phyloP scores from a whole-genome alignment of 2,888 invertebrate genomes.

The Encarsia formosa region DNA sequence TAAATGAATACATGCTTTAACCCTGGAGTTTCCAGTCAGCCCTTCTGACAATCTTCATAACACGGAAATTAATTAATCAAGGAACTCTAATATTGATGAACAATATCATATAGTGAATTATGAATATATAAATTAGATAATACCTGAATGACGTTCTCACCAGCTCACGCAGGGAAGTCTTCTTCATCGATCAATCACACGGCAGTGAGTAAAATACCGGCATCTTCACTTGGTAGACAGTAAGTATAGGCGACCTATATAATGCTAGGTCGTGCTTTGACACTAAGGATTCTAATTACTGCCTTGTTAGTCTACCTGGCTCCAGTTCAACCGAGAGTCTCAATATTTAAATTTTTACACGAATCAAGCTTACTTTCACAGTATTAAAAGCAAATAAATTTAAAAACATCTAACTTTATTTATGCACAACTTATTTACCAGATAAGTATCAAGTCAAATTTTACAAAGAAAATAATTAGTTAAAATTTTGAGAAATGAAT shows the following conservation, averaged over 20 bases:
- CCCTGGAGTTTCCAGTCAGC: slow-evolving; percentile 24
- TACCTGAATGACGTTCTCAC: slow-evolving; percentile 56
- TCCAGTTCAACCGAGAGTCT: slow-evolving; percentile 25
- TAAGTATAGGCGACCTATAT: slow-evolving; percentile 52
- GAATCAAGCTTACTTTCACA: slow-evolving; percentile 8
- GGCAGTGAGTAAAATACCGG: slow-evolving; percentile 51
- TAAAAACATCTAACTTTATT: no score
- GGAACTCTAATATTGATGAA: slow-evolving; percentile 44
- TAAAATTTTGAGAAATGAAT: no score
- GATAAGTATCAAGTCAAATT: no score
- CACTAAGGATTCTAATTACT: slow-evolving; percentile 47
- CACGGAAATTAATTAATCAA: slow-evolving; percentile 40
- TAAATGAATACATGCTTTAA: slow-evolving; percentile 24
- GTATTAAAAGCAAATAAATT: neutral
- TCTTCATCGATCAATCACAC: slow-evolving; percentile 52
- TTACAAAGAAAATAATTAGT: no score
- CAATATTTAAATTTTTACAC: slow-evolving; percentile 16
- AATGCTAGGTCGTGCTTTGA: slow-evolving; percentile 50
- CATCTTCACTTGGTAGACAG: slow-evolving; percentile 52
- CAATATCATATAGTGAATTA: slow-evolving; percentile 51
- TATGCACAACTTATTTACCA: no score
- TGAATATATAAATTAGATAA: slow-evolving; percentile 59
- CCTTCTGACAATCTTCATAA: slow-evolving; percentile 24
- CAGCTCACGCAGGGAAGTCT: slow-evolving; percentile 50
- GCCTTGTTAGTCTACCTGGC: slow-evolving; percentile 38